Percentiles rank a stretch among this genome's conserved stretches.
phyloP scores from a whole-genome alignment of 2,113 vertebrate genomes.

The Orientallactaga bullata region DNA sequence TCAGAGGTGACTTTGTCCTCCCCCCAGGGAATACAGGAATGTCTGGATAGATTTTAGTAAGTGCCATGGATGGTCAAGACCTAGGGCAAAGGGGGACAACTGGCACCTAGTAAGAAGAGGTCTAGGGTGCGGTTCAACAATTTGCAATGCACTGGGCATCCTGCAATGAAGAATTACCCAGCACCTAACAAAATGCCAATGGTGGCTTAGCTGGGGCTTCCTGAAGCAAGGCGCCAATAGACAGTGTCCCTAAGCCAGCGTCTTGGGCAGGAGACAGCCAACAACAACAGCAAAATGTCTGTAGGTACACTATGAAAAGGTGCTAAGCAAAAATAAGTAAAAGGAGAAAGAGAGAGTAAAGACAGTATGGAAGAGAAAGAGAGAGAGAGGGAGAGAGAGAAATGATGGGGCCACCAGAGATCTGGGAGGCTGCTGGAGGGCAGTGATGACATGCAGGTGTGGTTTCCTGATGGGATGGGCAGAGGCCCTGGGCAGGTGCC shows the following conservation, averaged over 20 bases:
- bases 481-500: background rate
- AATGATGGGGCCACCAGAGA: background rate
- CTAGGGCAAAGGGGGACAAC: fast-evolving
- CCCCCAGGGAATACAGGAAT: background rate
- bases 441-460: background rate
- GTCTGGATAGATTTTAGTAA: background rate
- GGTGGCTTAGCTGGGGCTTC: background rate
- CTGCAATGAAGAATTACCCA: fast-evolving
- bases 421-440: background rate
- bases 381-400: background rate
- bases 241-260: background rate
- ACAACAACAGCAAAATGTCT: background rate
- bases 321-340: background rate
- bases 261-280: background rate
- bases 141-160: background rate
- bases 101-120: background rate
- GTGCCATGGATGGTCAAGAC: background rate
- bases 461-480: background rate
- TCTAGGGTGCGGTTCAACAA: background rate
- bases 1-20: background rate
- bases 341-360: background rate
- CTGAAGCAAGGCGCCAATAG: background rate
- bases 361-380: no score
- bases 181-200: background rate
- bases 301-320: background rate